phyloP scores from a whole-genome alignment of 2,888 invertebrate species.

The Meta bourneti region DNA sequence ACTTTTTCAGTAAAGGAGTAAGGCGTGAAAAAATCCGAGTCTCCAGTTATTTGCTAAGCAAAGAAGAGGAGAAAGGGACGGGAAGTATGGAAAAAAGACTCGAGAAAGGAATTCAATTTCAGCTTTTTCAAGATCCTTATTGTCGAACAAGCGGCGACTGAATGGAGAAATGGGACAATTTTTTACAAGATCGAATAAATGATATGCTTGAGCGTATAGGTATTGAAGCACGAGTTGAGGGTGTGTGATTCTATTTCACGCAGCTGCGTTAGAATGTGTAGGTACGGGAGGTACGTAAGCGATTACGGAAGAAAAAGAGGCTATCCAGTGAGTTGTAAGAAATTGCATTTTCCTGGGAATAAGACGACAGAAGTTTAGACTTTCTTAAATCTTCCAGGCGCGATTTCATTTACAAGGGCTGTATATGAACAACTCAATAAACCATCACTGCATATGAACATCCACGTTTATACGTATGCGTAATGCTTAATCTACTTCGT shows the following conservation, averaged over 20 bases:
- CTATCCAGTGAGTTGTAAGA: neutral
- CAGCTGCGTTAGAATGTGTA: neutral
- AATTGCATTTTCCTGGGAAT: constrained; percentile 6
- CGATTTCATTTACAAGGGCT: neutral
- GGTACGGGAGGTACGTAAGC: constrained; percentile 3
- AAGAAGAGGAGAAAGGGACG: neutral
- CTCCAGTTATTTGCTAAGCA: constrained; percentile 41
- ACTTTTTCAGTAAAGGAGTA: neutral
- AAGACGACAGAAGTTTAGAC: neutral
- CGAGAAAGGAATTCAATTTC: constrained; percentile 32
- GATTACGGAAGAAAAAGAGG: constrained; percentile 17
- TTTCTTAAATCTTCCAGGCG: neutral
- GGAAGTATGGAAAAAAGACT: too few species aligned
- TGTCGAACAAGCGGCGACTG: constrained; percentile 51
- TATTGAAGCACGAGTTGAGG: neutral
- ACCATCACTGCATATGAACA: too few species aligned
- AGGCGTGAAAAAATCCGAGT: neutral
- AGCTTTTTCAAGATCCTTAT: constrained; percentile 34
- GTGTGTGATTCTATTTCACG: constrained; percentile 31
- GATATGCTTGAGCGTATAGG: constrained; percentile 38
- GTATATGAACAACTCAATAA: too few species aligned
- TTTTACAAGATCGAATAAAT: constrained; percentile 62
- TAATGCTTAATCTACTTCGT: too few species aligned
- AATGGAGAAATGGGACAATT: constrained; percentile 50
- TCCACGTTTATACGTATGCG: too few species aligned